Base-by-base conservation (phyloP, 2,888 invertebrate species). In the Rhagonycha fulva region DNA sequence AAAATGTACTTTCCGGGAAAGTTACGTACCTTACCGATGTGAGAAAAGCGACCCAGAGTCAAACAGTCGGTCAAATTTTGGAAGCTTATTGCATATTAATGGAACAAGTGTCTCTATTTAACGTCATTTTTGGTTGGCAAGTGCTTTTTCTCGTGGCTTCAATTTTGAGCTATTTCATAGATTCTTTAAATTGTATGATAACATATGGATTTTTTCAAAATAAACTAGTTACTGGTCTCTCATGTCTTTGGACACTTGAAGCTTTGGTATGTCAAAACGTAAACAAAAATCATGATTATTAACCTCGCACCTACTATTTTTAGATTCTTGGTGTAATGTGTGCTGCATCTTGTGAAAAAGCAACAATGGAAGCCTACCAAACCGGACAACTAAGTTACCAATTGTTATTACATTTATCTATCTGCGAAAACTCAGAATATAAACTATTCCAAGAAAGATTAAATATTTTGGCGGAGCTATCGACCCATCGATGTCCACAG, bases 351-450 rank as follows among this genome's bases (percentile, higher is more conserved):
- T 82, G 82, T 61, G 80, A 81, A 14, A 67, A 72, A 9, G 70
- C 80, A 23, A 74, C 78, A 24, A 78, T 73, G 66, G 82, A 82
- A 76, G 80, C 80, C 11, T 78, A 74, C n/a, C 72, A 71, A 69
- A 81, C 81, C 1, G 70, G 78, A 1, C 73, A 76, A 14, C 79
- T 81, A 24, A 78, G 79, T 68, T 81, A 79, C 60, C 79, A 77
- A 63, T 63, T 82, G 7, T 74, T 82, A 4, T 78, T 79, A 23
- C 77, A 79, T 63, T 14, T 81, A 26, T 78, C 81, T 11, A 14
- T 66, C 12, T 11, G 5, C 5, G 32, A 32, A n/a, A 32, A 32
- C n/a, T 66, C 74, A 9, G 70, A 74, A 67, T 71, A 75, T 9
- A 63, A 66, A 14, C 23, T 63, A 62, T 23, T 70, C 12, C 19